Conservation (phyloP, 2,113 vertebrate species). For the Erythrolamprus reginae region DNA sequence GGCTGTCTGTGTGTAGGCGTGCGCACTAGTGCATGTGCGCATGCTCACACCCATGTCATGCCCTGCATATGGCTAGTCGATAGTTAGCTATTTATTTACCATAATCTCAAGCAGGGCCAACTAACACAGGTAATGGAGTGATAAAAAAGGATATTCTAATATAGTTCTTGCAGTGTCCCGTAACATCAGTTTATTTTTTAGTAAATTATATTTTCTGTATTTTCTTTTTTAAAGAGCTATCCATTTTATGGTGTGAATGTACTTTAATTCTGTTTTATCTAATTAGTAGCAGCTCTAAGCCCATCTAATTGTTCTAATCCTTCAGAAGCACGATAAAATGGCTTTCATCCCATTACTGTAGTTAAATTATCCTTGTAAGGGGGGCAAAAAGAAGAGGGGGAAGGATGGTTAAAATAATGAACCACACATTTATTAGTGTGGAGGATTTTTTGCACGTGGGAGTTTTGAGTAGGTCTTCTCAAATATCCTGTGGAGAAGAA, state of each 20-base stretch:
- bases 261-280: conserved; percentile 46
- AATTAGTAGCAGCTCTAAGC: conserved; percentile 35
- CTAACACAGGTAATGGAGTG: background rate
- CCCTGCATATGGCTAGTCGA: background rate
- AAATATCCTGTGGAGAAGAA: background rate
- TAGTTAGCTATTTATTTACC: background rate
- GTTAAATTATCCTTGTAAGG: conserved; percentile 38
- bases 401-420: conserved; percentile 35
- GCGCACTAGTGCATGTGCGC: no score
- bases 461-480: conserved; percentile 23
- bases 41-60: no score
- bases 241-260: conserved; percentile 25
- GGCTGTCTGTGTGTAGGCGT: no score
- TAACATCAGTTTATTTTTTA: conserved; percentile 41
- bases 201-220: no score
- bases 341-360: conserved; percentile 33
- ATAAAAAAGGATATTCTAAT: conserved; percentile 31
- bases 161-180: conserved; percentile 42
- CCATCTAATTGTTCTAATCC: conserved; percentile 53
- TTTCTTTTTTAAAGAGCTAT: background rate
- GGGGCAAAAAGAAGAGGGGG: conserved; percentile 3
- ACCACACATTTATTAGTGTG: conserved; percentile 16
- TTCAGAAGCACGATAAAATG: conserved; percentile 42
- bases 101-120: background rate
- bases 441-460: background rate